These are phyloP conservation scores for Scaptomyza reducta DNA, from an alignment of 2,888 invertebrate species.

Conservation along the genomic window DNA sequence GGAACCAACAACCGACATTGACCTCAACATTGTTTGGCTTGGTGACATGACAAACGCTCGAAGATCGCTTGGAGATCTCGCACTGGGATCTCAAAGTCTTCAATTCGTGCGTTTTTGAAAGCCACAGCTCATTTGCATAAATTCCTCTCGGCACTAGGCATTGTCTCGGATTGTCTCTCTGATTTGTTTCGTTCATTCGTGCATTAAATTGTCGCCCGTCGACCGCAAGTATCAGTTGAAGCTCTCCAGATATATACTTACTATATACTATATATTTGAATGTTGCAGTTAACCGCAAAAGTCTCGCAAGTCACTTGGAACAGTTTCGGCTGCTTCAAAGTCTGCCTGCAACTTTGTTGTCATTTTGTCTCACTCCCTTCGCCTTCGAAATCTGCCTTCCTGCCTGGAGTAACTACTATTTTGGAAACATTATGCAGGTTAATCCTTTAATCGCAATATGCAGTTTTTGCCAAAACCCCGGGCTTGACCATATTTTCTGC, in stretches of 20 bases:
- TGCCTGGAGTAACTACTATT: constrained; percentile 44
- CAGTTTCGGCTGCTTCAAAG: constrained; percentile 68
- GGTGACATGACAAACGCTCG: constrained; percentile 52
- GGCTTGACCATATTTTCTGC: constrained; percentile 61
- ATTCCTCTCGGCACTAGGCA: constrained; percentile 47
- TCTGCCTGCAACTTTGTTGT: constrained; percentile 63
- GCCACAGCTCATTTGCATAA: constrained; percentile 67
- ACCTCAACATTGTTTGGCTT: constrained; percentile 41
- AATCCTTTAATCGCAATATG: constrained; percentile 72
- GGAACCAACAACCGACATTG: constrained; percentile 48
- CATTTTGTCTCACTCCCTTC: constrained; percentile 21
- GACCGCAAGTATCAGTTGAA: constrained; percentile 55
- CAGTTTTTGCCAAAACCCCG: constrained; percentile 34
- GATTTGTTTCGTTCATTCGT: constrained; percentile 64
- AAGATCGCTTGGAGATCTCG: background rate
- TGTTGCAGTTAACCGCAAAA: constrained; percentile 42
- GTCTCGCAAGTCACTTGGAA: constrained; percentile 15
- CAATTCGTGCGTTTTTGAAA: constrained; percentile 30
- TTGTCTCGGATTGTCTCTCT: constrained; percentile 23
- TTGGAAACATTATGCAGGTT: constrained; percentile 76
- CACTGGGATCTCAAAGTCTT: background rate
- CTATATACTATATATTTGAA: background rate
- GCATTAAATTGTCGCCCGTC: constrained; percentile 68
- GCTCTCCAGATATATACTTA: constrained; percentile 1
- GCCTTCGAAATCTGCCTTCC: background rate